These are phyloP conservation scores for Leucosticte australis DNA, from an alignment of 2,113 vertebrate genomes.

Conservation along the genomic window DNA sequence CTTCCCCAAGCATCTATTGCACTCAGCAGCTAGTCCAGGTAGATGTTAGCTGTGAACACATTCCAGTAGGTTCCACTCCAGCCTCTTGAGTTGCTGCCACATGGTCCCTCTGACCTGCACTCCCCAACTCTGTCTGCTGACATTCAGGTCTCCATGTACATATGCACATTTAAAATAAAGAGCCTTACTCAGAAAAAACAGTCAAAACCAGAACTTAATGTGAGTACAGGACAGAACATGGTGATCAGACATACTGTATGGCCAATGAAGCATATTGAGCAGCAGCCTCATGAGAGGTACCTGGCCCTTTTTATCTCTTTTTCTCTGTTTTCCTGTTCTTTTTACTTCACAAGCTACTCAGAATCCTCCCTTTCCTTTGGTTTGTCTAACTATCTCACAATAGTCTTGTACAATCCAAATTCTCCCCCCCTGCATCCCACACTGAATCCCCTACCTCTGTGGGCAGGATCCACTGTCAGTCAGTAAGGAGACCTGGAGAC, in stretches of 20 bases:
- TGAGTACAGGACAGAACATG: background rate
- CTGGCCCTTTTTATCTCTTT: background rate
- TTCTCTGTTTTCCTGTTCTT: background rate
- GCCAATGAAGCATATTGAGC: background rate
- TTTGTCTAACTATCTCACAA: background rate
- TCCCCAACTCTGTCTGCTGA: background rate
- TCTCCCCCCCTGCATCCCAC: rapidly evolving
- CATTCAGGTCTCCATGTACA: background rate
- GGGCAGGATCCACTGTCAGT: background rate
- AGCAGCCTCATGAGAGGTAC: background rate
- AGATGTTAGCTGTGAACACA: background rate
- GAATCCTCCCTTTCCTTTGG: background rate
- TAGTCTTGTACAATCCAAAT: background rate
- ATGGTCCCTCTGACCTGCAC: background rate
- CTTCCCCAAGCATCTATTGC: background rate
- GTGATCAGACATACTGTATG: rapidly evolving
- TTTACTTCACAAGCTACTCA: background rate
- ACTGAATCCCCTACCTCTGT: rapidly evolving
- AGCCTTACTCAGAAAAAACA: background rate
- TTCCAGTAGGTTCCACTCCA: background rate
- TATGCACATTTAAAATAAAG: background rate
- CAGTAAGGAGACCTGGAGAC: background rate
- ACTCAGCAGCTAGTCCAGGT: background rate
- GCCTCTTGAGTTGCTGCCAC: background rate
- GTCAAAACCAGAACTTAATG: background rate